These are phyloP conservation scores for Hirtodrosophila histrioides DNA, from an alignment of 2,888 invertebrate genomes.

Conservation along the genomic window DNA sequence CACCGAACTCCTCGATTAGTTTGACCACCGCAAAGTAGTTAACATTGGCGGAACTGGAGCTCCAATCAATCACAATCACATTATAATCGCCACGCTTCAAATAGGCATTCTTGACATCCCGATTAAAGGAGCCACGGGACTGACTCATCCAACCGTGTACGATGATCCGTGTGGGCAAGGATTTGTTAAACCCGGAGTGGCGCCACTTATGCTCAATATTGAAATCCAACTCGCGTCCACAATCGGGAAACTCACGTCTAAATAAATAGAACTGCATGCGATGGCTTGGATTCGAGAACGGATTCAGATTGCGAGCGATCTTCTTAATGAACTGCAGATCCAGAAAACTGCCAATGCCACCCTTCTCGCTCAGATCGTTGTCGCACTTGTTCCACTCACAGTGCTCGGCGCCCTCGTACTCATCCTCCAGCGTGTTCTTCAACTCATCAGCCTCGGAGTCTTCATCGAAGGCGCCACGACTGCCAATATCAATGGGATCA, in stretches of 20 bases:
- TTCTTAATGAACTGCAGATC: conserved; percentile 74
- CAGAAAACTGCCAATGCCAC: conserved; percentile 66
- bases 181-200: conserved; percentile 70
- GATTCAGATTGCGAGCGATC: conserved; percentile 73
- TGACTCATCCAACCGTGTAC: conserved; percentile 83
- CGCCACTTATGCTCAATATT: conserved; percentile 51
- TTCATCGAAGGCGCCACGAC: conserved; percentile 42
- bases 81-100: conserved; percentile 72
- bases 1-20: conserved; percentile 74
- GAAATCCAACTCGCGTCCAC: conserved; percentile 66
- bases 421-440: conserved; percentile 55
- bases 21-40: conserved; percentile 79
- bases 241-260: conserved; percentile 68
- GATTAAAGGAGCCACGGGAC: conserved; percentile 77
- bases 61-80: conserved; percentile 82
- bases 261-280: conserved; percentile 79
- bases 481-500: conserved; percentile 27
- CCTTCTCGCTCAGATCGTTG: conserved; percentile 66
- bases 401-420: conserved; percentile 64
- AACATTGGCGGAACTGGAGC: conserved; percentile 73
- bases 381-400: conserved; percentile 75
- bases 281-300: conserved; percentile 56
- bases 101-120: conserved; percentile 78
- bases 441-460: conserved; percentile 43
- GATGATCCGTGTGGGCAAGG: conserved; percentile 77